Conservation (phyloP, 2,888 invertebrate genomes). For the Onthophagus sagittarius region DNA sequence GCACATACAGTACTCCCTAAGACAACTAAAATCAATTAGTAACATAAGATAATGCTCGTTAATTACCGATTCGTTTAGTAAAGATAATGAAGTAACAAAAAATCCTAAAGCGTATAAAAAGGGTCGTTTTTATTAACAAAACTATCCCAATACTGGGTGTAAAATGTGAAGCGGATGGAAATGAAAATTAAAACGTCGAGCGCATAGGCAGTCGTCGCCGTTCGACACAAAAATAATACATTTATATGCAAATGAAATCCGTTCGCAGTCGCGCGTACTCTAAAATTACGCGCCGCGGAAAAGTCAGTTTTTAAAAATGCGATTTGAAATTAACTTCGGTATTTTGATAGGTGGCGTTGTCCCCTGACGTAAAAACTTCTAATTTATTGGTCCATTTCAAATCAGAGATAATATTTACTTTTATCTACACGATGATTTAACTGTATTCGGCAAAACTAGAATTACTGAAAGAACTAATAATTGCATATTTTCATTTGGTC, state of each 20-base stretch:
- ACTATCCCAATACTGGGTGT: neutral
- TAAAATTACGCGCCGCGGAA: constrained; percentile 1
- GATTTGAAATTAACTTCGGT: constrained; percentile 4
- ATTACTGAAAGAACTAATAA: too few species aligned
- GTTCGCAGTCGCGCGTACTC: constrained; percentile 1
- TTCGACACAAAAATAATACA: constrained; percentile 7
- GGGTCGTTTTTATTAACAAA: neutral
- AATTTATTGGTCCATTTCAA: neutral
- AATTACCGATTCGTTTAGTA: neutral
- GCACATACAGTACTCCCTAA: neutral
- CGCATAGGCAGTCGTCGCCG: neutral
- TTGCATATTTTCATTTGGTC: too few species aligned
- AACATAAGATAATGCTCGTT: neutral
- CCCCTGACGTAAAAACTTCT: neutral
- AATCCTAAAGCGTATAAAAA: neutral
- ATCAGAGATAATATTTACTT: neutral
- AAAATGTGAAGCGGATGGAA: neutral
- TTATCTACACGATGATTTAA: neutral
- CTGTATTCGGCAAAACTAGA: too few species aligned
- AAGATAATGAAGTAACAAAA: neutral
- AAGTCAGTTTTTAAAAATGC: constrained; percentile 11
- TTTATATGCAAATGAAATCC: constrained; percentile 10
- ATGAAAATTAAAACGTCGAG: neutral
- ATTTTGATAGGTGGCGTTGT: neutral
- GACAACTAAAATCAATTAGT: neutral